Evolutionary conservation across 2,797 vertebrate species (phyloP).

Genomic region (Liparis tanakae): DNA sequence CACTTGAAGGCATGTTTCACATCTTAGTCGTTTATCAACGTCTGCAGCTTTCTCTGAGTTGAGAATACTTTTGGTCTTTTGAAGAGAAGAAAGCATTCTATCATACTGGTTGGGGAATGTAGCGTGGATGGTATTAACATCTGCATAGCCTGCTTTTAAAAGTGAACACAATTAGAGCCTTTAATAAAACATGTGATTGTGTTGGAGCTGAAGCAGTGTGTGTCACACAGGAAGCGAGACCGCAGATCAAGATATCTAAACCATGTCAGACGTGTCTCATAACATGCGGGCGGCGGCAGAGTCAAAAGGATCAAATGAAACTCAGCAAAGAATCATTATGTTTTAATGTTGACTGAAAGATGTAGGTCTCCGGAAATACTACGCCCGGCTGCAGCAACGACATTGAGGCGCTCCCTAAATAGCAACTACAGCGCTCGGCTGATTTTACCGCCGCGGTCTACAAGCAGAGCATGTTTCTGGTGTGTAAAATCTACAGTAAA

Average conservation of each 20-base stretch:
- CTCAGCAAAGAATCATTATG: conserved; percentile 57
- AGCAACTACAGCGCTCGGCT: conserved; percentile 53
- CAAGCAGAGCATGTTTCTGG: conserved; percentile 20
- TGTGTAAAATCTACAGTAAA: conserved; percentile 32
- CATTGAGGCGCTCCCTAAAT: conserved; percentile 68
- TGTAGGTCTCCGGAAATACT: conserved; percentile 62
- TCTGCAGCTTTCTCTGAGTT: conserved; percentile 9
- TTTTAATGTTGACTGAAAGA: conserved; percentile 69
- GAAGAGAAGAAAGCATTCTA: neutral
- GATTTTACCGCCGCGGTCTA: conserved; percentile 46
- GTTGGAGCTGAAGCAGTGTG: conserved; percentile 10
- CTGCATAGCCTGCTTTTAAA: conserved; percentile 6
- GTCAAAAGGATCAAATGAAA: conserved; percentile 60
- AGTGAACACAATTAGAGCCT: conserved; percentile 6
- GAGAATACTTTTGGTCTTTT: conserved; percentile 12
- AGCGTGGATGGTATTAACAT: conserved; percentile 13
- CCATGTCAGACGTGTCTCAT: conserved; percentile 43
- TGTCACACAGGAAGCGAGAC: conserved; percentile 29
- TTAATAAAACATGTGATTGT: conserved; percentile 9
- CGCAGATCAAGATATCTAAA: conserved; percentile 34
- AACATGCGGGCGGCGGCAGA: conserved; percentile 33
- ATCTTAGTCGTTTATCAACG: conserved; percentile 15
- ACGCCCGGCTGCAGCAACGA: conserved; percentile 39
- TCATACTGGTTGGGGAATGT: conserved; percentile 12
- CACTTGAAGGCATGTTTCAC: conserved; percentile 28